These are phyloP conservation scores for Cercopithecus petaurista DNA, from an alignment of 2,797 vertebrate species.

Conservation along the genomic window DNA sequence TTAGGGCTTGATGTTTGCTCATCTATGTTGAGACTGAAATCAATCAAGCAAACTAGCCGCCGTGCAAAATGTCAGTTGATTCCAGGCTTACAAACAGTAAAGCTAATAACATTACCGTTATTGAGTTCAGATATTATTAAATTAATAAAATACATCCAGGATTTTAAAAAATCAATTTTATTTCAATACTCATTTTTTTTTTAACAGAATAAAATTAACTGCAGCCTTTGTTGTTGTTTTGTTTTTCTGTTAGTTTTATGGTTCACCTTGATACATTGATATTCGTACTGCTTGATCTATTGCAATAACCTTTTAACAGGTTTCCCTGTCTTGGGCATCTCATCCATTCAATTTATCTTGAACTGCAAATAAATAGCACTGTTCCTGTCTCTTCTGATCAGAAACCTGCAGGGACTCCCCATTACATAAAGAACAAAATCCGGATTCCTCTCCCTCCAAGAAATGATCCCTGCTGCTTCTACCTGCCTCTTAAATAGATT, in stretches of 20 bases:
- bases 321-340: background rate
- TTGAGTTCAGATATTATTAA: slow-evolving; percentile 48
- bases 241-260: background rate
- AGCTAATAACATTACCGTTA: slow-evolving; percentile 53
- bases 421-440: background rate
- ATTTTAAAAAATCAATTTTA: slow-evolving; percentile 52
- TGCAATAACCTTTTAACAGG: slow-evolving; percentile 4
- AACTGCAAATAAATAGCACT: background rate
- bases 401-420: background rate
- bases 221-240: background rate
- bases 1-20: slow-evolving; percentile 49
- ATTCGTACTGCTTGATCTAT: slow-evolving; percentile 19
- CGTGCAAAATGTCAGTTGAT: slow-evolving; percentile 59
- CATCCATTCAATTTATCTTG: background rate
- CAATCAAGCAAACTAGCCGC: slow-evolving; percentile 37
- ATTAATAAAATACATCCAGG: slow-evolving; percentile 55
- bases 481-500: slow-evolving; percentile 21
- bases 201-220: slow-evolving; percentile 51
- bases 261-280: background rate
- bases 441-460: background rate
- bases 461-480: background rate
- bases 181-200: slow-evolving; percentile 46
- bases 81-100: slow-evolving; percentile 35
- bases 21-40: slow-evolving; percentile 45
- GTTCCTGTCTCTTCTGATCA: background rate